phyloP scores from a whole-genome alignment of 1,140 invertebrate genomes.

The Cheumatopsyche charites region DNA sequence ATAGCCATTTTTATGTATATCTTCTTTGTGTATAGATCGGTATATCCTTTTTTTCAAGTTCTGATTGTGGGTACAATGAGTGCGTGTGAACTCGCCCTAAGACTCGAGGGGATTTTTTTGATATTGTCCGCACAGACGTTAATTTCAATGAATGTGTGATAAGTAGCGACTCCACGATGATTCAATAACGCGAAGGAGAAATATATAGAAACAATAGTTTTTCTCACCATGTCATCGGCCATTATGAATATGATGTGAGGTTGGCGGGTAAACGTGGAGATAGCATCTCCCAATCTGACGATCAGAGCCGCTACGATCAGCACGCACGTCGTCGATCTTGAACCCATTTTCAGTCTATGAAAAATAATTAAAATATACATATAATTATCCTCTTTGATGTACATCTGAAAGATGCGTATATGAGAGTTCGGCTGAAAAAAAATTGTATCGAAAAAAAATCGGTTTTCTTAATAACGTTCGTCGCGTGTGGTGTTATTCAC shows the following conservation, averaged over 20 bases:
- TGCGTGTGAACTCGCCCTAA: too few species aligned
- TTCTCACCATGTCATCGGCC: constrained; percentile 68
- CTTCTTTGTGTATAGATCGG: too few species aligned
- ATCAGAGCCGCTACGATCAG: constrained; percentile 30
- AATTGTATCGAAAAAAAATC: background rate
- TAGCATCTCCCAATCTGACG: constrained; percentile 40
- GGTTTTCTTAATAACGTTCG: background rate
- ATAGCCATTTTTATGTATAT: too few species aligned
- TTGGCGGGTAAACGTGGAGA: constrained; percentile 42
- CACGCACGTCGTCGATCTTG: constrained; percentile 30
- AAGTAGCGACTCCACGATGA: background rate
- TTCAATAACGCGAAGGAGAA: too few species aligned
- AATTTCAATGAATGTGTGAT: background rate
- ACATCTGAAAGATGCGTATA: too few species aligned
- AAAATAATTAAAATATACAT: background rate
- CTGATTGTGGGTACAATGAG: too few species aligned
- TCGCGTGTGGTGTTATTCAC: too few species aligned
- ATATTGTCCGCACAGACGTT: too few species aligned
- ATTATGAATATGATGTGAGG: constrained; percentile 68
- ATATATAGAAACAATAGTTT: constrained; percentile 1
- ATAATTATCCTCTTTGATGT: too few species aligned
- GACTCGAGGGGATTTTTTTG: too few species aligned
- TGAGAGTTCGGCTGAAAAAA: too few species aligned
- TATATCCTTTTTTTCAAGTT: too few species aligned
- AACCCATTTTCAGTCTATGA: constrained; percentile 18